Evolutionary conservation across 2,797 vertebrate genomes (phyloP), one percentile per base, ranked within the genome.

Genomic region (Lates japonicus): DNA sequence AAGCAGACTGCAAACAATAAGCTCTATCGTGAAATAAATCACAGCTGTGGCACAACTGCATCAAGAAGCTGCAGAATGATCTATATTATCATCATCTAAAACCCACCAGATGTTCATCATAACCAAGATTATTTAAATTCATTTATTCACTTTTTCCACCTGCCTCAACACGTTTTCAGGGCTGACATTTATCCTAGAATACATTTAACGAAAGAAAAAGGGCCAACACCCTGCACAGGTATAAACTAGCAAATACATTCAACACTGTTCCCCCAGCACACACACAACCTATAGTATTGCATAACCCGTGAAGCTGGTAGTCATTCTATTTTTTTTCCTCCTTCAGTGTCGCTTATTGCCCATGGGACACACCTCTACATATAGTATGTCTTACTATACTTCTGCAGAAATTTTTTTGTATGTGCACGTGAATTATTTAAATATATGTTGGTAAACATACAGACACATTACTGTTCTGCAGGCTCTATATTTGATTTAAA

Each of bases 301-400:
- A 65, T 74, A 87, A 87, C 46, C 33, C 2, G 12, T 44, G 39
- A 22, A 64, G 39, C 52, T 25, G n/a, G 51, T 75, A 67, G 25
- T 73, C 70, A 68, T 10, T 41, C 16, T 58, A 1, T 17, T 25
- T 54, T 33, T 33, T 16, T 33, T 12, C 19, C 37, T 35, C 2
- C n/a, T 48, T 42, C 16, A 48, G 11, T 61, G n/a, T 55, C 14
- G 1, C 5, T 7, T 8, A 37, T 37, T 37, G 9, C 31, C 20
- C 20, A 6, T 29, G 13, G 31, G 19, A 57, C 7, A 41, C 39
- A 39, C 20, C n/a, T 37, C 3, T 2, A 17, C 17, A 7, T 6
- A 48, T 48, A 60, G 41, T 4, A 2, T 63, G 29, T 22, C 20
- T 57, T 25, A 55, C 9, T 5, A 4, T 11, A 55, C 11, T 31